Conservation (phyloP, 1,140 invertebrate genomes). For the Planococcus citri region DNA sequence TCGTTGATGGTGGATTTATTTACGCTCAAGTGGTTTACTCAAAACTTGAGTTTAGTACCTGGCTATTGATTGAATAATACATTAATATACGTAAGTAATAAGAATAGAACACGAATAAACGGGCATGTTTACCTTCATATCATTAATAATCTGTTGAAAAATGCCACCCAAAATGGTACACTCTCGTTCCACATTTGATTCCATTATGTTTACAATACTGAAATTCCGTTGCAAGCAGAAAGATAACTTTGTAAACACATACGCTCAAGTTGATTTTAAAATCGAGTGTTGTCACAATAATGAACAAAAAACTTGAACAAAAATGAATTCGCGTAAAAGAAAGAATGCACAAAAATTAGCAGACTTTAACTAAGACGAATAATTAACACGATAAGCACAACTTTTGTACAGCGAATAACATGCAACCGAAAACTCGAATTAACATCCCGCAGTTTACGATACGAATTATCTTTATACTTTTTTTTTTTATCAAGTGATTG, state of each 20-base stretch:
- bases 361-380: neutral
- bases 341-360: neutral
- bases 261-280: too few species aligned
- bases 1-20: too few species aligned
- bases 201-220: neutral
- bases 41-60: too few species aligned
- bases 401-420: neutral
- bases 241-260: too few species aligned
- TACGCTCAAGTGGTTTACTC: too few species aligned
- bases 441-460: neutral
- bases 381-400: neutral
- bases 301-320: too few species aligned
- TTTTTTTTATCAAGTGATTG: neutral
- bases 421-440: neutral
- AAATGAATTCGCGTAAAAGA: neutral
- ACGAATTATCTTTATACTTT: neutral
- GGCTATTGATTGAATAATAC: too few species aligned
- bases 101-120: too few species aligned
- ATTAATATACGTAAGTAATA: too few species aligned
- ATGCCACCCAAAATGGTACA: slow-evolving; percentile 64
- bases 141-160: slow-evolving; percentile 71
- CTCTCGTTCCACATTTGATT: slow-evolving; percentile 50
- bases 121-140: slow-evolving; percentile 59
- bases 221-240: neutral
- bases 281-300: too few species aligned